These are phyloP conservation scores for Cichladusa arquata DNA, from an alignment of 2,113 vertebrate species.

Conservation along the genomic window DNA sequence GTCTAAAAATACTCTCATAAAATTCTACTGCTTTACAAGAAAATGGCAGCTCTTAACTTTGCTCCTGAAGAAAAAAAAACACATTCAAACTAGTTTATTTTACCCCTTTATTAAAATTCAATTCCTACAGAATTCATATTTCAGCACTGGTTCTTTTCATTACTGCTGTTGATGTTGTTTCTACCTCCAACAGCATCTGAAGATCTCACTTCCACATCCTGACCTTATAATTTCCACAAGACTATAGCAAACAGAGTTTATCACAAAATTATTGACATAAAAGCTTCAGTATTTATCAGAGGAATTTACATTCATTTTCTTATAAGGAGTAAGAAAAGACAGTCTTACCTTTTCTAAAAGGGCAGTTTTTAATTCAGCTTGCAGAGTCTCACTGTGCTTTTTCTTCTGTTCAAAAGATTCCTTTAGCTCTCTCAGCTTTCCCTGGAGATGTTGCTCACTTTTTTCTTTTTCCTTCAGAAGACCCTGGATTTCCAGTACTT, in stretches of 20 bases:
- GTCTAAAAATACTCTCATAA: not conserved
- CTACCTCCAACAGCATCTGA: not conserved
- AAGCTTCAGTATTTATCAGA: not conserved
- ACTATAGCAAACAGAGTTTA: not conserved
- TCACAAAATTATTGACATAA: not conserved
- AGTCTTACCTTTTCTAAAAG: conserved; percentile 75
- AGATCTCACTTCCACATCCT: not conserved
- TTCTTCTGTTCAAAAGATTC: conserved; percentile 81
- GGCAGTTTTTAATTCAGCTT: conserved; percentile 77
- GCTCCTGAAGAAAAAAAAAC: not conserved
- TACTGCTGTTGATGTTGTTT: not conserved
- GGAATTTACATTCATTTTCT: not conserved
- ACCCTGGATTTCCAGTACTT: conserved; percentile 77
- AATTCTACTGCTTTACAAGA: not conserved
- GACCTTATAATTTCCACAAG: not conserved
- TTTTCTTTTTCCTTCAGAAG: conserved; percentile 84
- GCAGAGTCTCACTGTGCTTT: conserved; percentile 78
- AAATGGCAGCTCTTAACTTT: not conserved
- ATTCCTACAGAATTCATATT: not conserved
- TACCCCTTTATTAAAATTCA: not conserved
- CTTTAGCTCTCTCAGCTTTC: conserved; percentile 79
- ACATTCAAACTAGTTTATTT: not conserved
- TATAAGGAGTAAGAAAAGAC: not conserved
- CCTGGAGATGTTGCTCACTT: conserved; percentile 78
- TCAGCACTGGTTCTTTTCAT: not conserved